A percentile compares a stretch with the other conserved stretches of the same genome.
Evolutionary conservation across 2,888 invertebrate genomes (phyloP).

Genomic region (Pyrgus malvae): DNA sequence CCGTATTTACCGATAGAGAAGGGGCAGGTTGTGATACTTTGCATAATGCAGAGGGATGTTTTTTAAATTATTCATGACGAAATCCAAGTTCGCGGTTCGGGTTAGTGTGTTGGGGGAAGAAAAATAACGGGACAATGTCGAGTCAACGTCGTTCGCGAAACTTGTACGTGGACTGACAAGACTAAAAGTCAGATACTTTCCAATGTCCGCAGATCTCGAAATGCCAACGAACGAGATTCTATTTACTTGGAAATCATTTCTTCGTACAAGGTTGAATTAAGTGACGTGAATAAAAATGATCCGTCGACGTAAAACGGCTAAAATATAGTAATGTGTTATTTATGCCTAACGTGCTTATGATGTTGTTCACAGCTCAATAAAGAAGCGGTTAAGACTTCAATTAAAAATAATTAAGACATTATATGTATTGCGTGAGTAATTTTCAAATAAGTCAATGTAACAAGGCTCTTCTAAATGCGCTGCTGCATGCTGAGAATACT

Average conservation of each 20-base stretch:
- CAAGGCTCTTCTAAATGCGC: too few relatives aligned
- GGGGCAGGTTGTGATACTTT: conserved; percentile 47
- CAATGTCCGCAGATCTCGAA: not conserved
- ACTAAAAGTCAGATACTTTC: conserved; percentile 7
- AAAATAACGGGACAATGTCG: conserved; percentile 50
- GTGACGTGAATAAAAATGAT: not conserved
- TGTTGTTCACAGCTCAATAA: not conserved
- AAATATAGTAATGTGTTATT: too few relatives aligned
- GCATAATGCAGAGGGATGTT: conserved; percentile 55
- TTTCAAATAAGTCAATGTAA: too few relatives aligned
- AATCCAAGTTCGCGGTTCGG: conserved; percentile 60
- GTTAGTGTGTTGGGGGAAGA: conserved; percentile 50
- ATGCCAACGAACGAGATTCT: conserved; percentile 2
- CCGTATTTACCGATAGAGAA: conserved; percentile 34
- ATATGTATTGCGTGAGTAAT: too few relatives aligned
- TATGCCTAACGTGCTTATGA: too few relatives aligned
- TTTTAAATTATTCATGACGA: conserved; percentile 74
- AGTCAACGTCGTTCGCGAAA: conserved; percentile 27
- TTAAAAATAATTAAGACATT: not conserved
- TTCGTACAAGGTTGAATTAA: not conserved
- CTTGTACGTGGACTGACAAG: conserved; percentile 11
- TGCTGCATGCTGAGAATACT: too few relatives aligned
- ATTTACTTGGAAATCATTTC: not conserved
- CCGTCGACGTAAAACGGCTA: too few relatives aligned
- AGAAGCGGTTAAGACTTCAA: not conserved